Conservation (phyloP, 2,113 vertebrate genomes). For the Arizona elegans region DNA sequence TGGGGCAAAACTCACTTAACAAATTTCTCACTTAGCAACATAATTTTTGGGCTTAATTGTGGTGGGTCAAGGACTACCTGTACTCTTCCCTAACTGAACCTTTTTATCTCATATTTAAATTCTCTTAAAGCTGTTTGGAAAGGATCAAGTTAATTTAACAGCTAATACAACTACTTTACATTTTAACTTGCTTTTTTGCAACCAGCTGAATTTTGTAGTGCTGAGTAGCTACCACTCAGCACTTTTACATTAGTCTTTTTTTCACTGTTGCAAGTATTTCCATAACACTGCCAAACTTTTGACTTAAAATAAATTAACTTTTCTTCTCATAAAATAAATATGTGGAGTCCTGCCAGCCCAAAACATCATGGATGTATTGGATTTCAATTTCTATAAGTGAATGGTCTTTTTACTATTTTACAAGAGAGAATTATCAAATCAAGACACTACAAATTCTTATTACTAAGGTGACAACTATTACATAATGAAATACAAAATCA, state of each 20-base stretch:
- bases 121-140: neutral
- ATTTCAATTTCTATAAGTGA: neutral
- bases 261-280: neutral
- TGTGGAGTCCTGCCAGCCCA: neutral
- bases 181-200: neutral
- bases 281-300: neutral
- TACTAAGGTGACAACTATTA: neutral
- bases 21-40: no score
- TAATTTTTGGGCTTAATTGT: no score
- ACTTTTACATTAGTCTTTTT: neutral
- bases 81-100: neutral
- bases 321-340: neutral
- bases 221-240: neutral
- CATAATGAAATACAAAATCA: neutral
- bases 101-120: neutral
- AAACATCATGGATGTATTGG: neutral
- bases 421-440: neutral
- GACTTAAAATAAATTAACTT: neutral
- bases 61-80: no score
- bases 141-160: slow-evolving; percentile 1
- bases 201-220: neutral
- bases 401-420: neutral
- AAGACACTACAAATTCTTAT: neutral
- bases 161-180: neutral
- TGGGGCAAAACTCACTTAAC: no score